Evolutionary conservation across 2,888 invertebrate genomes (phyloP).

Genomic region (Willowsia nigromaculata): DNA sequence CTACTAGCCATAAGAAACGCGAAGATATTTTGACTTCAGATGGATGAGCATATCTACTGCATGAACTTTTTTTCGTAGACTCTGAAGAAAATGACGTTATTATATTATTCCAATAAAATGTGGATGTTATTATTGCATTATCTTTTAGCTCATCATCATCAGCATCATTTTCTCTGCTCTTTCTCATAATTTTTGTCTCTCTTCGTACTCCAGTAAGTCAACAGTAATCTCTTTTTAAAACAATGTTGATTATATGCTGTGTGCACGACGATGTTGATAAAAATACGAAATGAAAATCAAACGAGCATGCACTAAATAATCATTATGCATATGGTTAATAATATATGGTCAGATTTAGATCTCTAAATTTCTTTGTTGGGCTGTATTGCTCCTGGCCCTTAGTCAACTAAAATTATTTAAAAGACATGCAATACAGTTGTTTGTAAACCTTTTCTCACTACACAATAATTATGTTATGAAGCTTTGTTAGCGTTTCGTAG

Average conservation of each 20-base stretch:
- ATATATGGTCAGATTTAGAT: constrained; percentile 30
- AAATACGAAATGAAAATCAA: not conserved
- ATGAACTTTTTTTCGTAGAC: not conserved
- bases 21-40: not conserved
- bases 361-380: not conserved
- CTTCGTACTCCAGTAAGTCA: not conserved
- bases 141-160: constrained; percentile 52
- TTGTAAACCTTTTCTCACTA: constrained; percentile 26
- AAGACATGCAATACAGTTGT: too few species aligned
- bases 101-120: constrained; percentile 50
- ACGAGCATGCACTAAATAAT: constrained; percentile 4
- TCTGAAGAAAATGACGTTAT: not conserved
- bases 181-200: not conserved
- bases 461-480: constrained; percentile 16
- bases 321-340: constrained; percentile 25
- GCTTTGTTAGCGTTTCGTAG: not conserved
- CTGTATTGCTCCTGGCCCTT: constrained; percentile 58
- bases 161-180: not conserved
- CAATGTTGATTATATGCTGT: constrained; percentile 26
- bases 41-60: not conserved
- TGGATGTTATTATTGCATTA: constrained; percentile 59
- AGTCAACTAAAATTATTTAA: constrained; percentile 19
- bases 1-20: not conserved
- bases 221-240: not conserved
- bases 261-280: constrained; percentile 20